Evolutionary conservation across 2,113 vertebrate species (phyloP), one percentile per base, ranked within the genome.

Genomic region (Upupa epops): DNA sequence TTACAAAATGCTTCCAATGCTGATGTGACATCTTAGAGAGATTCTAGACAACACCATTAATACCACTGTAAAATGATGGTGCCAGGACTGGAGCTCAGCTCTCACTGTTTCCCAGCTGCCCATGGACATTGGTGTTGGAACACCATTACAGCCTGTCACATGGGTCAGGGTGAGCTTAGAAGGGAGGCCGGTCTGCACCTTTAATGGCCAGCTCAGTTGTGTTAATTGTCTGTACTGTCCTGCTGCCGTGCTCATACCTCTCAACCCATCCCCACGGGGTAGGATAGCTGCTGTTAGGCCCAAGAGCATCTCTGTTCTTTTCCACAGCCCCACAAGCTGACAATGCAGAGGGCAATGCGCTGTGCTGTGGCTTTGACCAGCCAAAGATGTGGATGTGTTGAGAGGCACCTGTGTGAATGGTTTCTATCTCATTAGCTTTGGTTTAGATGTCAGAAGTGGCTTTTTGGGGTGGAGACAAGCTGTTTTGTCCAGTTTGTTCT

Each of bases 181-280:
- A 93, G 93, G 94, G 95, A 92, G 86, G 66, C 75, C 95, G 86
- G 66, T 77, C 96, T 97, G 96, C 95, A 96, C 96, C 97, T 97
- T 97, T 97, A 97, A 96, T 51, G n/a, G 93, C 96, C 95, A 97
- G 93, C 96, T 96, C 65, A 65, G 32, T 56, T 65, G 8, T 51
- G 55, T 96, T 83, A 93, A 94, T 92, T 93, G 88, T 95, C 96
- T 85, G 96, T 92, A 90, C 70, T 94, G 93, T 95, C 90, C 94
- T 95, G 90, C 90, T 96, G 85, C 94, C 92, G 73, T 52, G 92
- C 85, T 96, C 36, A 58, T 61, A 77, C 93, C 97, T 97, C 96
- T 97, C 95, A 96, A 75, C 92, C 86, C 93, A 95, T 96, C 96
- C 95, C 97, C 48, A 26, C 49, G 86, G 93, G 94, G 96, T 66